Percentiles rank a stretch among this genome's conserved stretches.
These are phyloP conservation scores for Gobio gobio DNA, from an alignment of 2,113 vertebrate genomes.

Conservation along the genomic window DNA sequence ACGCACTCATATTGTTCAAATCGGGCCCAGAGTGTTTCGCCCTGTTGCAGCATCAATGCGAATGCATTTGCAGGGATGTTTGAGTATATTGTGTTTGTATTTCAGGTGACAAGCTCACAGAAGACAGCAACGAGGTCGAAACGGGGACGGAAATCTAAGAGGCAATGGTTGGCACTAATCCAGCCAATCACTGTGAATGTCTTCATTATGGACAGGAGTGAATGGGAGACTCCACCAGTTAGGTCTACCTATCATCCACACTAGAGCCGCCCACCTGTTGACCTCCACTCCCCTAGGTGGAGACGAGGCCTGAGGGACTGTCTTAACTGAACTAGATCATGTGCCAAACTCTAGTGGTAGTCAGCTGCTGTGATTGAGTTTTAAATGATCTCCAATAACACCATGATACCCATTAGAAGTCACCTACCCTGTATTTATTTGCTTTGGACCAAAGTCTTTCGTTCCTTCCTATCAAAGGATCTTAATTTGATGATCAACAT, in stretches of 20 bases:
- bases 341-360: slow-evolving; percentile 68
- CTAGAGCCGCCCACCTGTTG: slow-evolving; percentile 54
- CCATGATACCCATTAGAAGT: slow-evolving; percentile 39
- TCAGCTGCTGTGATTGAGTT: slow-evolving; percentile 61
- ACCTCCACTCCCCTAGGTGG: slow-evolving; percentile 57
- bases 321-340: slow-evolving; percentile 58
- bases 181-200: slow-evolving; percentile 64
- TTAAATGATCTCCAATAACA: slow-evolving; percentile 42
- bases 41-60: neutral
- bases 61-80: neutral
- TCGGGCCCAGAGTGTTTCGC: no score
- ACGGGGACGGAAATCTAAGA: slow-evolving; percentile 57
- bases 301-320: slow-evolving; percentile 59
- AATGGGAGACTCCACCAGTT: slow-evolving; percentile 51
- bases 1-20: no score
- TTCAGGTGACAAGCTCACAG: slow-evolving; percentile 56
- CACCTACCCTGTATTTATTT: slow-evolving; percentile 32
- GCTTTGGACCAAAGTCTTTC: slow-evolving; percentile 56
- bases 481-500: slow-evolving; percentile 34
- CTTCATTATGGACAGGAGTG: slow-evolving; percentile 56
- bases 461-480: slow-evolving; percentile 16
- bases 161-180: slow-evolving; percentile 44
- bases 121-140: slow-evolving; percentile 51
- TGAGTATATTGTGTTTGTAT: slow-evolving; percentile 26
- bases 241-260: slow-evolving; percentile 52